These are phyloP conservation scores for Thrips palmi DNA, from an alignment of 1,140 invertebrate species.

Conservation along the genomic window DNA sequence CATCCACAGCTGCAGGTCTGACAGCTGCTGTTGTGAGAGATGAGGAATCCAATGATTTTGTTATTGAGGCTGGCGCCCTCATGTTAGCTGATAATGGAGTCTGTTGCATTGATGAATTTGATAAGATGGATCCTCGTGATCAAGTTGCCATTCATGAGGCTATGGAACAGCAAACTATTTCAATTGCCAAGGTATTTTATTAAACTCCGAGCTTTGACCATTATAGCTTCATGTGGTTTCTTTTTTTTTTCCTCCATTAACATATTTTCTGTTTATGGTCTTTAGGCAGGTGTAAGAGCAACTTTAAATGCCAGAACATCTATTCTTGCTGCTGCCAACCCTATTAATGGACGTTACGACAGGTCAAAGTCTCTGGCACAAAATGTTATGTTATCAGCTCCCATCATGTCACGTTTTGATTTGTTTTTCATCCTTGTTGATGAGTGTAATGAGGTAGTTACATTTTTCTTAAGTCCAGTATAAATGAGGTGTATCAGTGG, in stretches of 20 bases:
- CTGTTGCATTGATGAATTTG: constrained; percentile 99
- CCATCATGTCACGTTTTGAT: constrained; percentile 99
- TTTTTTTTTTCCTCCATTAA: constrained; percentile 3
- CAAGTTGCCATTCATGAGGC: constrained; percentile 99
- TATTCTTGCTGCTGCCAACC: constrained; percentile 96
- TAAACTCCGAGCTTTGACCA: not conserved
- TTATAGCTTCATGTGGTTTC: not conserved
- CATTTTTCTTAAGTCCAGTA: constrained; percentile 4
- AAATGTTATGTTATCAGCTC: constrained; percentile 83
- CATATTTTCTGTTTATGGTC: constrained; percentile 14
- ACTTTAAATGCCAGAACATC: constrained; percentile 96
- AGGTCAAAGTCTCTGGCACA: constrained; percentile 85
- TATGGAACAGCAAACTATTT: constrained; percentile 99
- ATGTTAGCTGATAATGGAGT: constrained; percentile 99
- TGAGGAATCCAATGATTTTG: constrained; percentile 95
- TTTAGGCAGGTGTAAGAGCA: constrained; percentile 82
- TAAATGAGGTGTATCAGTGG: too few relatives aligned
- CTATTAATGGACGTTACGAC: constrained; percentile 92
- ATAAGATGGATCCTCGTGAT: constrained; percentile 96
- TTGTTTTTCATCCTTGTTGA: constrained; percentile 96
- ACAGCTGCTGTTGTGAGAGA: constrained; percentile 95
- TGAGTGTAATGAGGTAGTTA: constrained; percentile 72
- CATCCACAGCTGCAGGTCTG: constrained; percentile 90
- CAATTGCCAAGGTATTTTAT: constrained; percentile 66
- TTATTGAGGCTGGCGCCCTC: constrained; percentile 96